Evolutionary conservation across 92 coral and sea anemone species (phyloP), one percentile per base, ranked within the genome.

Genomic region (Bergia puertoricense): DNA sequence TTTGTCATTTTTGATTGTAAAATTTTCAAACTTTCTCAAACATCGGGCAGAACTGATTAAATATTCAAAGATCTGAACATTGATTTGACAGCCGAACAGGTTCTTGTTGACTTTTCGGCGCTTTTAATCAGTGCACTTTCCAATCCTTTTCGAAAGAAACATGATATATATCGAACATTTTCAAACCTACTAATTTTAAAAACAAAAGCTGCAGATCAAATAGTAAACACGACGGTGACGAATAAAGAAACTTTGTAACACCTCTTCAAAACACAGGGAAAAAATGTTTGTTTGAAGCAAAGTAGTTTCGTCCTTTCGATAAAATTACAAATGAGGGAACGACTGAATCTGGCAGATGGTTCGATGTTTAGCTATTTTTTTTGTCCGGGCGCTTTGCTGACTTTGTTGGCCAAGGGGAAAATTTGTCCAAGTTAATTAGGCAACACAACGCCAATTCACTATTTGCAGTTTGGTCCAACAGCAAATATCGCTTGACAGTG

Each of bases 41-140:
- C 4, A 51, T 13, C 42, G 30, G 37, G n/a, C 57, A 41, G 15
- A 71, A 72, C 36, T 69, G 46, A 82, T 48, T 43, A 69, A 6
- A 11, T 18, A 69, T 44, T 72, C 78, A 71, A 72, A 46, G 56
- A 40, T 13, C 45, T 50, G 2, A 45, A 23, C 86, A n/a, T 48
- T 50, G n/a, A 23, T 1, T 43, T 84, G 79, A 84, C 79, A 72
- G 30, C 56, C 65, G 38, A 44, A 46, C 43, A 44, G 6, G 57
- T 38, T 9, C n/a, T 36, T 71, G 36, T 84, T 84, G 59, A 84
- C 37, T 69, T 18, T 84, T 44, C 87, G 76, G 67, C 66, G 77
- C 46, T 69, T 83, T 84, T 71, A 57, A 81, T 81, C 48, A 41
- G 85, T 37, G 14, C 45, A 66, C 45, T 76, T 40, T 16, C 30